phyloP scores from a whole-genome alignment of 2,797 vertebrate species.

The Basileuterus tristriatus region DNA sequence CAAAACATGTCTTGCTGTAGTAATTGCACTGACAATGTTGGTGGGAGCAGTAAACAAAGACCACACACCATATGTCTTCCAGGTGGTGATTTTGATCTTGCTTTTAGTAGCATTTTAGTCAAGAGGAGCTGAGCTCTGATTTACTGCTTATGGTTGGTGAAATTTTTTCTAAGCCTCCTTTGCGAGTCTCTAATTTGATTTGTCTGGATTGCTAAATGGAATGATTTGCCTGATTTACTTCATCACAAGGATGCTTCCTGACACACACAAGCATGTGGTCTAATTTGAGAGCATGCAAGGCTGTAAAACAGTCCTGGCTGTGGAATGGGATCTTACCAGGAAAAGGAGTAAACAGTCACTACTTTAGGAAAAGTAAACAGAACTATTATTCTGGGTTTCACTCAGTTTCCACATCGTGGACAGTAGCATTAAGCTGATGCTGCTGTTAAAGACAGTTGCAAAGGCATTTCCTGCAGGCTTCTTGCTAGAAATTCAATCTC shows the following conservation, averaged over 20 bases:
- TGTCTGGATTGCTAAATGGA: conserved; percentile 9
- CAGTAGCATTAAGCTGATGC: not conserved
- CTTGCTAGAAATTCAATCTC: not conserved
- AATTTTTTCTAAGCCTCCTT: not conserved
- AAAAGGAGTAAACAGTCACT: not conserved
- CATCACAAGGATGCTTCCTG: not conserved
- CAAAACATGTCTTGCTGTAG: fast-evolving
- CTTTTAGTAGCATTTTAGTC: not conserved
- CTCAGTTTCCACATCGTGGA: not conserved
- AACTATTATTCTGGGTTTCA: not conserved
- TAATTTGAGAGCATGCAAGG: not conserved
- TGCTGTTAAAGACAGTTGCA: not conserved
- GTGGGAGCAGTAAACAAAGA: not conserved
- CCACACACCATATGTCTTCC: not conserved
- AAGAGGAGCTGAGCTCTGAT: not conserved
- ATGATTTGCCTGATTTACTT: not conserved
- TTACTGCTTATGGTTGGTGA: not conserved
- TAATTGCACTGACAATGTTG: not conserved
- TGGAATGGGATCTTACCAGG: not conserved
- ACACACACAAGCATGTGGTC: not conserved
- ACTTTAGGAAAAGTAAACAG: not conserved
- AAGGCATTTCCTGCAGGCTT: not conserved
- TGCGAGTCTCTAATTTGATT: not conserved
- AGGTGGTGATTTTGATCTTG: conserved; percentile 1
- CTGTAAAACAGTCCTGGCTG: not conserved